phyloP scores from a whole-genome alignment of 2,113 vertebrate species.

The Fulmarus glacialis region DNA sequence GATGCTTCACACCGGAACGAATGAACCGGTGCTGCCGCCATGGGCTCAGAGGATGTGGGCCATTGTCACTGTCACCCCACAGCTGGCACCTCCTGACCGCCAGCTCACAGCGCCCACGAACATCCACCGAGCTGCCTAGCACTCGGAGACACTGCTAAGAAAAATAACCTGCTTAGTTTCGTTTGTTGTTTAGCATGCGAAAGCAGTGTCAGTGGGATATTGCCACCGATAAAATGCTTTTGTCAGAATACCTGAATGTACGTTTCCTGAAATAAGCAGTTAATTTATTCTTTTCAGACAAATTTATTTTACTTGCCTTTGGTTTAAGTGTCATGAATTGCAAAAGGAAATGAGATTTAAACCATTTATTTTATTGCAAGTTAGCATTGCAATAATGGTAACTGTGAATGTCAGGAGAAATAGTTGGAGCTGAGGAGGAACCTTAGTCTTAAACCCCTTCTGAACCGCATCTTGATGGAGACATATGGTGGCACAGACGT shows the following conservation, averaged over 20 bases:
- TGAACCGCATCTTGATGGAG: rapidly evolving
- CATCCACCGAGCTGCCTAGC: rapidly evolving
- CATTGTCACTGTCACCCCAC: rapidly evolving
- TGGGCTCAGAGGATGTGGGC: background rate
- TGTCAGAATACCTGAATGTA: background rate
- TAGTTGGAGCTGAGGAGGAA: background rate
- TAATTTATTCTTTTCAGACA: background rate
- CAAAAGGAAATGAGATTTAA: background rate
- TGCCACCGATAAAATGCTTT: background rate
- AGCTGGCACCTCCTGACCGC: background rate
- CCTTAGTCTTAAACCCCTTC: background rate
- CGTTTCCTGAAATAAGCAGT: background rate
- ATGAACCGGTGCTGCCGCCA: rapidly evolving
- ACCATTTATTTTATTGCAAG: background rate
- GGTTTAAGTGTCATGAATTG: background rate
- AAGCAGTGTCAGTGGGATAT: background rate
- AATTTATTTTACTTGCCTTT: background rate
- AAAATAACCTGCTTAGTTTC: rapidly evolving
- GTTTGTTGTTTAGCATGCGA: background rate
- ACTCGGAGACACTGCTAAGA: rapidly evolving
- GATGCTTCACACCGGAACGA: rapidly evolving
- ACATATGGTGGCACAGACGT: background rate
- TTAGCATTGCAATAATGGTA: background rate
- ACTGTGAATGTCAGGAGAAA: background rate
- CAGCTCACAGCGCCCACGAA: background rate